Percentiles rank a stretch among this genome's conserved stretches.
Conservation (phyloP, 2,113 vertebrate genomes). For the Datnioides undecimradiatus region DNA sequence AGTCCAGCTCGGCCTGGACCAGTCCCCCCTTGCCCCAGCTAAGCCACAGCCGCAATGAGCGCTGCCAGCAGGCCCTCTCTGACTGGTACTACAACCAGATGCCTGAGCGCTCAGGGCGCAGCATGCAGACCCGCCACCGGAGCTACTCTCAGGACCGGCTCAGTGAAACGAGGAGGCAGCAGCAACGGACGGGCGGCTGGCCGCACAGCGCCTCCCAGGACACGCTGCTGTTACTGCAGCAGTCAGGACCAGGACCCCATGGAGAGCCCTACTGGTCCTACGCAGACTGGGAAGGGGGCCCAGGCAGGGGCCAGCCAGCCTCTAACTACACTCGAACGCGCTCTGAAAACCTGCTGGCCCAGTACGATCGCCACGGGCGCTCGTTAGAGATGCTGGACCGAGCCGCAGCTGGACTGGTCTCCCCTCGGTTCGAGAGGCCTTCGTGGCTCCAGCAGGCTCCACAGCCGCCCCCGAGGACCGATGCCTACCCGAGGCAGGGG, state of each 20-base stretch:
- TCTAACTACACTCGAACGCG: constrained; percentile 82
- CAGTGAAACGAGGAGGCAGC: constrained; percentile 79
- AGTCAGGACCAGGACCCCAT: constrained; percentile 71
- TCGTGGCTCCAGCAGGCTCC: constrained; percentile 79
- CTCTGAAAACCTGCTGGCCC: constrained; percentile 88
- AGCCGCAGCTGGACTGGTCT: constrained; percentile 76
- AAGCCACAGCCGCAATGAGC: constrained; percentile 63
- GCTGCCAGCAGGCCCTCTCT: constrained; percentile 90
- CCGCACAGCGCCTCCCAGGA: constrained; percentile 95
- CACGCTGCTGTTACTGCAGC: constrained; percentile 88
- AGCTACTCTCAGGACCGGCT: constrained; percentile 95
- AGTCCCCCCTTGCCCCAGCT: constrained; percentile 75
- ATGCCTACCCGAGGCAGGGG: constrained; percentile 69
- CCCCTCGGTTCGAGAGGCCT: constrained; percentile 80
- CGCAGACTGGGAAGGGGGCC: constrained; percentile 67
- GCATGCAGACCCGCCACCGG: constrained; percentile 89
- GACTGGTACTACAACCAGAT: constrained; percentile 93
- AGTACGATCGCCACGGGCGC: constrained; percentile 84
- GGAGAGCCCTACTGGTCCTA: constrained; percentile 77
- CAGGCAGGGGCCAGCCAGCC: constrained; percentile 39
- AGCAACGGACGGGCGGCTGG: constrained; percentile 83
- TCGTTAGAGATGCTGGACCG: constrained; percentile 90
- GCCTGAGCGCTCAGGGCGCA: constrained; percentile 84
- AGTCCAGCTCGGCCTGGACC: constrained; percentile 75
- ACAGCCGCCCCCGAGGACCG: constrained; percentile 75